Evolutionary conservation across 2,888 invertebrate species (phyloP), one percentile per base, ranked within the genome.

Genomic region (Clitarchus hookeri): DNA sequence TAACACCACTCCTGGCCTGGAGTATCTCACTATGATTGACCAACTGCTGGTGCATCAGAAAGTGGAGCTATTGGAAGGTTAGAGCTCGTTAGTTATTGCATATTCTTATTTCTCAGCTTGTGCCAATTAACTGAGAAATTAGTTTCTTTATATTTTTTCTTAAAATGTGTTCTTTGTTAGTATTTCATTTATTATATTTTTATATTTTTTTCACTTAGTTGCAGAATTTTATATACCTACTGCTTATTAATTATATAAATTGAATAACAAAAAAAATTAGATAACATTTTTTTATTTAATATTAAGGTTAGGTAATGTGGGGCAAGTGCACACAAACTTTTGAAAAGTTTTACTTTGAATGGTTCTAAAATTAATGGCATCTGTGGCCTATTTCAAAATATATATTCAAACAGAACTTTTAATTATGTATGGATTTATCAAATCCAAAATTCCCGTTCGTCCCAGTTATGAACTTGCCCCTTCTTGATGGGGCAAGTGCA

Each of bases 1-100:
- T 93, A 96, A 95, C 91, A 97, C 96, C 93, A 97, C 96, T 85
- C 96, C 95, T 91, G 97, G 97, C 89, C 95, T 97, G 94, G 97
- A 96, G 93, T 97, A 96, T 94, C 96, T 97, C 92, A 96, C 96
- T 93, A 94, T 94, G 94, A 95, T 97, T 94, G 97, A 97, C 91
- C 95, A 96, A 89, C 92, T 97, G 86, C 93, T 96, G 88, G 95
- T 97, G 87, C 95, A 96, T 89, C 97, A 97, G 91, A 96, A 96
- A 92, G 94, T 96, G 65, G 97, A 97, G 91, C 89, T 96, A 84
- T 91, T 97, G 88, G 95, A 96, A 93, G 93, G 94, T 94, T 90
- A 87, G 86, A 86, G 85, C 36, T 36, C 36, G 4, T 36, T 84
- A 86, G n/a, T 44, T 16, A 79, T 26, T n/a, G n/a, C 79, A n/a